A percentile compares a stretch with the other conserved stretches of the same genome.
Evolutionary conservation across 2,113 vertebrate species (phyloP).

Genomic region (Struthidea cinerea): DNA sequence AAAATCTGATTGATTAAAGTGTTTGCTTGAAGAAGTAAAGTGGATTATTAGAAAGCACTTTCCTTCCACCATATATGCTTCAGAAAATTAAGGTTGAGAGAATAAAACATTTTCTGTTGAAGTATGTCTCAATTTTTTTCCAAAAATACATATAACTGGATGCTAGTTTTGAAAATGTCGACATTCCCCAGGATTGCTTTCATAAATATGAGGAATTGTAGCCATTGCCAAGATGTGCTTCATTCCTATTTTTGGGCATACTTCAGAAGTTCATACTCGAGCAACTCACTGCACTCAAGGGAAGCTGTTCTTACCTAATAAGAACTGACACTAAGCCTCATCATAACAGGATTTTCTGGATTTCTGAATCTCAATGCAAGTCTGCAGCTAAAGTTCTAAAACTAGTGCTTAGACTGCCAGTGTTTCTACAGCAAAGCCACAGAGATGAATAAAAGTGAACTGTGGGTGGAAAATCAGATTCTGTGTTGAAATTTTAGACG

Average conservation of each 20-base stretch:
- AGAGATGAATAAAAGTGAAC: background rate
- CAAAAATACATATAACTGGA: background rate
- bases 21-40: background rate
- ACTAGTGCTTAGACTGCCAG: background rate
- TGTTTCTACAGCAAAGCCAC: background rate
- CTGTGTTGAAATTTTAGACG: background rate
- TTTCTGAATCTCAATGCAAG: background rate
- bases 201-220: background rate
- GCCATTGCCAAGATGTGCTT: conserved; percentile 15
- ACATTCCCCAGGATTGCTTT: background rate
- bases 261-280: background rate
- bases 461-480: conserved; percentile 26
- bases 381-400: background rate
- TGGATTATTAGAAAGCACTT: background rate
- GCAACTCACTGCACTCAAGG: background rate
- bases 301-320: background rate
- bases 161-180: conserved; percentile 2
- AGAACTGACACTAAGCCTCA: background rate
- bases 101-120: background rate
- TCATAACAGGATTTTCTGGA: conserved; percentile 23
- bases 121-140: background rate
- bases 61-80: background rate
- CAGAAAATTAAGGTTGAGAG: background rate
- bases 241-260: conserved; percentile 32
- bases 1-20: background rate